These are phyloP conservation scores for Acrobasis consociella DNA, from an alignment of 2,888 invertebrate species.

Conservation along the genomic window DNA sequence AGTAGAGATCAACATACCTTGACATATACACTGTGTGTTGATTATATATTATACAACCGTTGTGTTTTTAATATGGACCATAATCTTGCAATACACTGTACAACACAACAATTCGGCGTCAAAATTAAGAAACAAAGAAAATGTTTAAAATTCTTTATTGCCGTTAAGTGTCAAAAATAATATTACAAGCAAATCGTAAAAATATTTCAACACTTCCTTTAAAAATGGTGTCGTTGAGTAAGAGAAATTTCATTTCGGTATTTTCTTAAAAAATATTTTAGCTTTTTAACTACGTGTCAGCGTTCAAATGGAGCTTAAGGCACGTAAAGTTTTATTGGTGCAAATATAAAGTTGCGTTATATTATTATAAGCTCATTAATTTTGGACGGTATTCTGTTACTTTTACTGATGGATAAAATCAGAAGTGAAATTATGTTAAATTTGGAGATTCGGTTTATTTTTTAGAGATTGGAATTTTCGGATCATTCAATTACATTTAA, in stretches of 20 bases:
- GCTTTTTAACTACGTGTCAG: slow-evolving; percentile 26
- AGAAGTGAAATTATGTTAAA: slow-evolving; percentile 29
- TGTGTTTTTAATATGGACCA: no score
- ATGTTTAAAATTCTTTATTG: no score
- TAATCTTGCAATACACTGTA: no score
- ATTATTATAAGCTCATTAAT: slow-evolving; percentile 32
- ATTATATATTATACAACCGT: no score
- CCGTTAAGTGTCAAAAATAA: no score
- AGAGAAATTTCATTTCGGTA: not conserved
- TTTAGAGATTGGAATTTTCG: not conserved
- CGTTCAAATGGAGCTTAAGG: slow-evolving; percentile 29
- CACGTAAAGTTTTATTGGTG: slow-evolving; percentile 34
- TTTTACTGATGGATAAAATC: slow-evolving; percentile 20
- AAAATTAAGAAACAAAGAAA: no score
- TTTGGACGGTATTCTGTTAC: slow-evolving; percentile 31
- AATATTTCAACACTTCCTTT: no score
- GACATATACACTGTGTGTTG: no score
- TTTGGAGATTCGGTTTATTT: slow-evolving; percentile 27
- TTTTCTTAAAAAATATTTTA: not conserved
- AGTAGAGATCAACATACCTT: no score
- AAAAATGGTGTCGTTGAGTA: not conserved
- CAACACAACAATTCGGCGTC: no score
- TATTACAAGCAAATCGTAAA: no score
- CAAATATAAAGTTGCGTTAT: slow-evolving; percentile 20
- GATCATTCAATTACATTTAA: no score